Base-by-base conservation (phyloP, 2,888 invertebrate genomes). In the Ligdia adustata region DNA sequence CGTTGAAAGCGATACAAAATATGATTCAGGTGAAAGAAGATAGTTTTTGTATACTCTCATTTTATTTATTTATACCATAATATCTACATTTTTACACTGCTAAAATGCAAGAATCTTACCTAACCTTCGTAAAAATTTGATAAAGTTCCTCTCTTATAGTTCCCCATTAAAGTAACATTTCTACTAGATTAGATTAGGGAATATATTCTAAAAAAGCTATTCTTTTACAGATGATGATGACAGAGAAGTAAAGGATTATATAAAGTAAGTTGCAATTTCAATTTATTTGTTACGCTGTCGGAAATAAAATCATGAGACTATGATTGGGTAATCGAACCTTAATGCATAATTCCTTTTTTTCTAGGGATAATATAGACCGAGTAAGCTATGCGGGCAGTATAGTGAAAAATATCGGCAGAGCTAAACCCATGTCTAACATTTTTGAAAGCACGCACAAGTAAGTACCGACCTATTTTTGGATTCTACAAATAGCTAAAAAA, bases 311-410 rank as follows among this genome's bases (percentile, higher is more conserved):
- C n/a, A n/a, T n/a, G n/a, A n/a, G n/a, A n/a, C n/a, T n/a, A n/a
- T n/a, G n/a, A n/a, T n/a, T n/a, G n/a, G n/a, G n/a, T 14, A n/a
- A 4, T 6, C 13, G 13, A 9, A 24, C 9, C 9, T 24, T 7
- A 24, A 1, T 27, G 12, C 12, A 4, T 27, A 14, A 13, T 14
- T 9, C 3, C 26, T 13, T 20, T 32, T 27, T 52, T 62, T 41
- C n/a, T 52, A 87, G 88, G 45, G 33, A 57, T 0, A 64, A 82
- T 40, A 62, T 65, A 1, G 87, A 83, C 41, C 63, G 64, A 1
- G 73, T 79, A 7, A 87, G 88, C 56, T 88, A 85, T 52, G 82
- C 82, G 2, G 89, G 88, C 1, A 64, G 48, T 9, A 29, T 75
- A 3, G 57, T 89, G 9, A 79, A 56, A 46, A 52, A 42, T 2